Conservation (phyloP, 2,113 vertebrate species). For the Upupa epops region DNA sequence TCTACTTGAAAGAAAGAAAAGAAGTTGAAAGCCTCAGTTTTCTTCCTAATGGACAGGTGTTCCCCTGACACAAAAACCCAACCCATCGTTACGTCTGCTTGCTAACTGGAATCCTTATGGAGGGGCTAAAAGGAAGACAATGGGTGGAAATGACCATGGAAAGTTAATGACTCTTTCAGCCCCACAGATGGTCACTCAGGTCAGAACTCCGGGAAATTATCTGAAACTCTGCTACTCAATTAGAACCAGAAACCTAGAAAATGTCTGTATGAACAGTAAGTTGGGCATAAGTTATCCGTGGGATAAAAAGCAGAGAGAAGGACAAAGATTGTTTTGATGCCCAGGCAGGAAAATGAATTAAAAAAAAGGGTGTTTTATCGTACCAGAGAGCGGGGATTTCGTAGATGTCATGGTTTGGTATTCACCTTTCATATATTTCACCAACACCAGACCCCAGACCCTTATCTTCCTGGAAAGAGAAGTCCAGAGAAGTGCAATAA, state of each 20-base stretch:
- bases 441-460: neutral
- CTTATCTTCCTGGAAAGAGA: neutral
- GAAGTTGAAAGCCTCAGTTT: slow-evolving; percentile 2
- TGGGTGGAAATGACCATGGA: slow-evolving; percentile 32
- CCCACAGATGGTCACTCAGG: slow-evolving; percentile 48
- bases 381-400: neutral
- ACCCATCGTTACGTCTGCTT: neutral
- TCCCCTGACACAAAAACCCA: slow-evolving; percentile 16
- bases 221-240: neutral
- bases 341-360: neutral
- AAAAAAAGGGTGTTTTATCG: neutral
- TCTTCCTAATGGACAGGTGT: slow-evolving; percentile 52
- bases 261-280: neutral
- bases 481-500: neutral
- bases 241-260: neutral
- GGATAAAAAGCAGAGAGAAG: neutral
- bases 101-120: slow-evolving; percentile 32
- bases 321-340: neutral
- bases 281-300: neutral
- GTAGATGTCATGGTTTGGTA: neutral
- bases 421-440: neutral
- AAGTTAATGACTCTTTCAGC: slow-evolving; percentile 50
- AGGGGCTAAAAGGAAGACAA: slow-evolving; percentile 32
- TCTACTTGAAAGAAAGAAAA: neutral
- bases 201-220: neutral